Base-by-base conservation (phyloP, 2,113 vertebrate genomes). In the Saccopteryx bilineata region DNA sequence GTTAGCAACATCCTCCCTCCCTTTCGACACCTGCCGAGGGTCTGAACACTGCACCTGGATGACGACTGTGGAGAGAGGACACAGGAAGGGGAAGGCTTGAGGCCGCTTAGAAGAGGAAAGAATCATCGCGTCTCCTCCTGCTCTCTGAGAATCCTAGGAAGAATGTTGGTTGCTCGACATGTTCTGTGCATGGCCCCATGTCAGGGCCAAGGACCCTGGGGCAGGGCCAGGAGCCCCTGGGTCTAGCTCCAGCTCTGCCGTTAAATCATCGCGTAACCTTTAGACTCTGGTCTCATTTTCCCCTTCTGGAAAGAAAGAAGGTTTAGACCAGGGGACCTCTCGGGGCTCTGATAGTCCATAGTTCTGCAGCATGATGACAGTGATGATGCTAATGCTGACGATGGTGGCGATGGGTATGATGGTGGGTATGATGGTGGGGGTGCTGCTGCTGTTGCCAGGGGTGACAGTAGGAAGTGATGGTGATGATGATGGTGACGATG, bases 401-500 rank as follows among this genome's bases (percentile, higher is more conserved):
- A 14, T 15, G 56, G 5, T 75, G 56, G 2, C 18, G n/a, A 1
- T 87, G 6, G 14, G 18, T n/a, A 1, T 52, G 28, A 1, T 8
- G 33, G 0, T 61, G 86, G 1, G 10, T 19, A 1, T 72, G 68
- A 2, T 71, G 21, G 5, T 69, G 33, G 3, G 8, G 46, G 2
- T 50, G 18, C 2, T 66, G 28, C 39, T 39, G 39, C 39, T 39
- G 39, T 39, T 39, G 39, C 39, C 39, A 39, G 39, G 39, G 39
- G 39, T 39, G 61, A 63, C 6, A 8, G 26, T 26, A 24, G 5
- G 6, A 1, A 18, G 39, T 39, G 39, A 0, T 18, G 9, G 0
- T 9, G 15, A 0, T 54, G 50, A 0, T 46, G 69, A 4, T 48
- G 86, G 1, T n/a, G 23, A 0, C 61, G 33, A 0, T 33, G 48